Evolutionary conservation across 2,797 vertebrate genomes (phyloP), one percentile per base, ranked within the genome.

Genomic region (Amphiprion clarkii): DNA sequence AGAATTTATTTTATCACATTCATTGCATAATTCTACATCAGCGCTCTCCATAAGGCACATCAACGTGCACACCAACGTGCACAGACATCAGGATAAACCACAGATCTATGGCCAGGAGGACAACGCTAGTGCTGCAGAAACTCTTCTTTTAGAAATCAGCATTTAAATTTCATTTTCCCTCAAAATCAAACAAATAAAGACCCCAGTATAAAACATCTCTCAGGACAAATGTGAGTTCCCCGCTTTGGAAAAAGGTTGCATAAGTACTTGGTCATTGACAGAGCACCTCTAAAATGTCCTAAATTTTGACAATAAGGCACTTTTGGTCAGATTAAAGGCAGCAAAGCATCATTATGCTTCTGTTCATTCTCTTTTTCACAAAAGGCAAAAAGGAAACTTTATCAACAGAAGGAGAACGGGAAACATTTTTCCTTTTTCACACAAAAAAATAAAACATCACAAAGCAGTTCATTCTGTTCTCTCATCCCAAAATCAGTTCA

Each of bases 301-400:
- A 73, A 9, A 8, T n/a, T 31, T 6, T 74, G 40, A 31, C 36
- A 82, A 69, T 39, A 83, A 87, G 73, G 88, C 85, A 91, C 79
- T 66, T 88, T 52, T 78, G 86, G 77, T 88, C 44, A 74, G 16
- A 3, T 69, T 68, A 48, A 74, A 78, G 33, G 21, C 23, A 74
- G 55, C 3, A 48, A 17, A 31, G 16, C 55, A 71, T 59, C 9
- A 67, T 25, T 25, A 27, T 4, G 6, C 13, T 21, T 7, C 5
- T 33, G 21, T 58, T 21, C 0, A 12, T 39, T 33, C 19, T 27
- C 14, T 11, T 11, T 58, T 27, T 27, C 3, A 27, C 27, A n/a
- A 17, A 80, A 5, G 70, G 11, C 10, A 66, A 66, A 51, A 52
- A 78, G n/a, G 5, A 3, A 62, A 46, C 14, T 46, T 72, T 7